These are phyloP conservation scores for Dicyrtoma fusca DNA, from an alignment of 2,888 invertebrate genomes.

Conservation along the genomic window DNA sequence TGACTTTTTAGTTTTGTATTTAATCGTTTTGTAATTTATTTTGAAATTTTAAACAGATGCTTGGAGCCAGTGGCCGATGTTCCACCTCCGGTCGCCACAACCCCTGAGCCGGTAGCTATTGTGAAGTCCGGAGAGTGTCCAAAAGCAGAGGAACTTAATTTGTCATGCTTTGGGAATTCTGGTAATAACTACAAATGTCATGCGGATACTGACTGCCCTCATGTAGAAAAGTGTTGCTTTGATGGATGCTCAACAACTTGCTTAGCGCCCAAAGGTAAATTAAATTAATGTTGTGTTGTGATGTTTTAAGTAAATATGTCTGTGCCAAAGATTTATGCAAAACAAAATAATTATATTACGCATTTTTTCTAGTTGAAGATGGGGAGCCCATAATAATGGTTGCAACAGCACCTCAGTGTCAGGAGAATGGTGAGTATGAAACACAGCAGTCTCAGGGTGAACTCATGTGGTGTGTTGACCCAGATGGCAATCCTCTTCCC, in stretches of 20 bases:
- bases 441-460: slow-evolving; percentile 58
- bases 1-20: neutral
- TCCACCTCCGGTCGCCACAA: neutral
- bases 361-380: slow-evolving; percentile 9
- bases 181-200: slow-evolving; percentile 37
- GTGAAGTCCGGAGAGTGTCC: slow-evolving; percentile 49
- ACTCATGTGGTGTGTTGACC: slow-evolving; percentile 75
- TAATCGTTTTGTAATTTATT: neutral
- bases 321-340: neutral
- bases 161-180: slow-evolving; percentile 26
- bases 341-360: neutral
- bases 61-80: slow-evolving; percentile 20
- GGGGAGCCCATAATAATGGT: slow-evolving; percentile 55
- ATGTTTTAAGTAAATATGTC: neutral
- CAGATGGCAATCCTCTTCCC: slow-evolving; percentile 73
- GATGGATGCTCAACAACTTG: slow-evolving; percentile 47
- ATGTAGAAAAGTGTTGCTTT: slow-evolving; percentile 45
- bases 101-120: slow-evolving; percentile 32
- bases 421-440: slow-evolving; percentile 57
- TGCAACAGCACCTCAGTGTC: slow-evolving; percentile 58
- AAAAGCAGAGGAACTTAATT: slow-evolving; percentile 20
- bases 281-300: neutral
- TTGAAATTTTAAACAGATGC: too few relatives aligned
- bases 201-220: slow-evolving; percentile 44
- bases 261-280: slow-evolving; percentile 37